Evolutionary conservation across 2,888 invertebrate species (phyloP).

Genomic region (Dioctria rufipes): DNA sequence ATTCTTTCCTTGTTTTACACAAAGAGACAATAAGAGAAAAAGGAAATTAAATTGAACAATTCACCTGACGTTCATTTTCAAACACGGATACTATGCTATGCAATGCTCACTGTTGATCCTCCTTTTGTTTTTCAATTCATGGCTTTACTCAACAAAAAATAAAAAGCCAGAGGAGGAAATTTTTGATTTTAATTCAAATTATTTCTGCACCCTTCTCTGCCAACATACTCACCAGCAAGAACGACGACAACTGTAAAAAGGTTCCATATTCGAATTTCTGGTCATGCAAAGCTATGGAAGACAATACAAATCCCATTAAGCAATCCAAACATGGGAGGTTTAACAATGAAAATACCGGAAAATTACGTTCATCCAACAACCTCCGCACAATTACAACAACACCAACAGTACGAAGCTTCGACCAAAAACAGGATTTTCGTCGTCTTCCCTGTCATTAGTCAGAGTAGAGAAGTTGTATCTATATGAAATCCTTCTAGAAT

Average conservation of each 20-base stretch:
- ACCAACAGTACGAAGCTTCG: background rate
- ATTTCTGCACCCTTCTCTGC: background rate
- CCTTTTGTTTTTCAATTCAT: too few relatives aligned
- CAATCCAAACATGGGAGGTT: slow-evolving; percentile 56
- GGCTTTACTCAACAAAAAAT: too few relatives aligned
- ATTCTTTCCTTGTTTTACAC: too few relatives aligned
- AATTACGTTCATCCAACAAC: slow-evolving; percentile 55
- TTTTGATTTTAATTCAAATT: slow-evolving; percentile 50
- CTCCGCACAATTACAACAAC: slow-evolving; percentile 3
- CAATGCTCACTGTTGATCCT: too few relatives aligned
- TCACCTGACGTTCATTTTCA: too few relatives aligned
- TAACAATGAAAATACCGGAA: slow-evolving; percentile 57
- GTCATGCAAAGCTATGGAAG: slow-evolving; percentile 43
- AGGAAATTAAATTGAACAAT: too few relatives aligned
- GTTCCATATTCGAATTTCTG: background rate
- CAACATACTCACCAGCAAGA: background rate
- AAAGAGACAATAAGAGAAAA: too few relatives aligned
- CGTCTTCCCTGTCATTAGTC: slow-evolving; percentile 36
- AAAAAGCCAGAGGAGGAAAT: slow-evolving; percentile 3
- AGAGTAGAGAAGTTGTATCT: slow-evolving; percentile 22
- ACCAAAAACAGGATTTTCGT: slow-evolving; percentile 29
- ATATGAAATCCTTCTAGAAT: slow-evolving; percentile 1
- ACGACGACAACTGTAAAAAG: slow-evolving; percentile 30
- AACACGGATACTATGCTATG: too few relatives aligned
- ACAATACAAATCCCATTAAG: slow-evolving; percentile 57